Percentiles rank a stretch among this genome's conserved stretches.
phyloP scores from a whole-genome alignment of 2,797 vertebrate genomes.

The Graptemys geographica region DNA sequence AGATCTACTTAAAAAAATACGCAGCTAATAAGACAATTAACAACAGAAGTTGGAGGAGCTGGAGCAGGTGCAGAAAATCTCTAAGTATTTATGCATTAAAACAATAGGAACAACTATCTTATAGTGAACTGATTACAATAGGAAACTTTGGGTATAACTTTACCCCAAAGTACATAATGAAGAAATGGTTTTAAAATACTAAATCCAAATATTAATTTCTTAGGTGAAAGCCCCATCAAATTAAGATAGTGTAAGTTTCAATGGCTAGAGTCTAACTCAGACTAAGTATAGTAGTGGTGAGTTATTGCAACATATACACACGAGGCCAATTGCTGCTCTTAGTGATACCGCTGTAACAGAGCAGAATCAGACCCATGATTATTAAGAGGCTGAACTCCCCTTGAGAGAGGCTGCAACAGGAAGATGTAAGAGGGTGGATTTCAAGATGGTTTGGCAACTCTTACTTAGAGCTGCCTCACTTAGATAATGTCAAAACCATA shows the following conservation, averaged over 20 bases:
- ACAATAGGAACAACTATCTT: conserved; percentile 26
- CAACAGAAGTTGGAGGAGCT: fast-evolving
- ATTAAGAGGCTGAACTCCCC: background rate
- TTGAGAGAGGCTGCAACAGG: background rate
- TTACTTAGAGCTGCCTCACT: background rate
- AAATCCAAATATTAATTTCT: conserved; percentile 32
- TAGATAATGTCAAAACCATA: background rate
- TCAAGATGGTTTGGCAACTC: background rate
- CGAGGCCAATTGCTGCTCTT: background rate
- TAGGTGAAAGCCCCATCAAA: background rate
- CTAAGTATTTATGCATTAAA: conserved; percentile 4
- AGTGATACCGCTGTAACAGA: background rate
- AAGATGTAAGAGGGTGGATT: background rate
- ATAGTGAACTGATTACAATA: conserved; percentile 28
- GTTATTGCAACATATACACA: background rate
- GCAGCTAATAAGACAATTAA: conserved; percentile 29
- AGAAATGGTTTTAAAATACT: conserved; percentile 44
- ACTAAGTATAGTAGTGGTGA: conserved; percentile 10
- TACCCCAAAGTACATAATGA: conserved; percentile 34
- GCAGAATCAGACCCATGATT: background rate
- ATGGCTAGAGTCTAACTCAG: background rate
- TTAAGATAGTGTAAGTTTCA: conserved; percentile 18
- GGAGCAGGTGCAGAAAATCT: conserved; percentile 26
- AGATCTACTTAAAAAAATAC: conserved; percentile 32
- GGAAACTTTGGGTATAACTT: conserved; percentile 24